Evolutionary conservation across 2,113 vertebrate genomes (phyloP).

Genomic region (Natator depressus): DNA sequence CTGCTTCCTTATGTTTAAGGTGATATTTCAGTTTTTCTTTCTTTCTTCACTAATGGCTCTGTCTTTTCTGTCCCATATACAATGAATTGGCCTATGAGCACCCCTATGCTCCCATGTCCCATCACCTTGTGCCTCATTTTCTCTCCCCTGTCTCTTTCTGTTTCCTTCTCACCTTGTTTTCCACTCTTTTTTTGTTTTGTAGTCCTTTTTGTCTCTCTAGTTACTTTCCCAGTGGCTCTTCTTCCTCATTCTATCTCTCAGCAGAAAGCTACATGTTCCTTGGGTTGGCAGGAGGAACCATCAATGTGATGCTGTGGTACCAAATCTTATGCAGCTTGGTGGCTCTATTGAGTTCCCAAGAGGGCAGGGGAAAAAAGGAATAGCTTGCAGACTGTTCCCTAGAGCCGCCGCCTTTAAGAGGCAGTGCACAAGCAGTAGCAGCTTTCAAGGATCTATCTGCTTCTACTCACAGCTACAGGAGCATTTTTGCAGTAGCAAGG

Average conservation of each 20-base stretch:
- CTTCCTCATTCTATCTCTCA: constrained; percentile 9
- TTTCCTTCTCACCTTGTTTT: constrained; percentile 11
- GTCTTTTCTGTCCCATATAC: background rate
- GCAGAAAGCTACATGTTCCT: background rate
- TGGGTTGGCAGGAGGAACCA: background rate
- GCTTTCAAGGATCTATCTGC: background rate
- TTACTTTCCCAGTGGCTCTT: background rate
- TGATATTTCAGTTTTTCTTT: constrained; percentile 22
- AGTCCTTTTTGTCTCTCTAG: background rate
- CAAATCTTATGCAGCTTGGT: background rate
- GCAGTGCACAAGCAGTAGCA: background rate
- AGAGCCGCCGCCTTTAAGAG: no score
- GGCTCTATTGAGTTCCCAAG: background rate
- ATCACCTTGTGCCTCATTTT: background rate
- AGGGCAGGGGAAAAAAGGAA: background rate
- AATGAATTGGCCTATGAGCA: background rate
- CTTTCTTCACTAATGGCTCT: background rate
- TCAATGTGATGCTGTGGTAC: background rate
- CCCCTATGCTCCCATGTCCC: background rate
- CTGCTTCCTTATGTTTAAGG: constrained; percentile 34
- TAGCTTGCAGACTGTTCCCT: no score
- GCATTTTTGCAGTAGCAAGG: constrained; percentile 8
- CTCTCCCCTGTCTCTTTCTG: background rate
- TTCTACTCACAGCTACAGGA: background rate
- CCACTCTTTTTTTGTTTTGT: background rate